These are phyloP conservation scores for Pseudonaja textilis DNA, from an alignment of 2,113 vertebrate genomes.

Conservation along the genomic window DNA sequence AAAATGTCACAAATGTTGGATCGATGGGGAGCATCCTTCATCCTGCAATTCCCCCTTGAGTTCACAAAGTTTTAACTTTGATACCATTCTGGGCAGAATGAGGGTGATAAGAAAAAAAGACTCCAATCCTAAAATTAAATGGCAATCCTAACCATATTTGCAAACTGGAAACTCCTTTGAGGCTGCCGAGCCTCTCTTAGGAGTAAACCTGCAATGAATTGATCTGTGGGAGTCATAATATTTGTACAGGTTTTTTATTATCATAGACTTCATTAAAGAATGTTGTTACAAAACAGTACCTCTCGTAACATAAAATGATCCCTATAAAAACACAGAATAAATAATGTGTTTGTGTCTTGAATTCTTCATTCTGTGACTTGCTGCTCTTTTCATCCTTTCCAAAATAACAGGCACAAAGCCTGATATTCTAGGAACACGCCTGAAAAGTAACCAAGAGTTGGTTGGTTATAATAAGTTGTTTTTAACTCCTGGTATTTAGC, in stretches of 20 bases:
- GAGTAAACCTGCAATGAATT: background rate
- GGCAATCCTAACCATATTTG: background rate
- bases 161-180: background rate
- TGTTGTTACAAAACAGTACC: background rate
- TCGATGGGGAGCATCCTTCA: too few species aligned
- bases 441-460: slow-evolving; percentile 53
- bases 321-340: background rate
- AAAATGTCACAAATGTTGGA: background rate
- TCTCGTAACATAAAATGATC: background rate
- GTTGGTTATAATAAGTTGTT: slow-evolving; percentile 55
- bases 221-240: background rate
- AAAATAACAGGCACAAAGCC: slow-evolving; percentile 11
- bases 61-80: background rate
- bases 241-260: background rate
- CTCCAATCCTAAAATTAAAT: background rate
- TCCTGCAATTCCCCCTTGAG: background rate
- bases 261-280: background rate
- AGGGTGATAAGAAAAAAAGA: background rate
- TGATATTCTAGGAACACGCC: slow-evolving; percentile 29
- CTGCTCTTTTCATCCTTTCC: background rate
- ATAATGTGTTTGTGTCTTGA: background rate
- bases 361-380: slow-evolving; percentile 4
- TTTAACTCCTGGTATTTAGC: slow-evolving; percentile 54
- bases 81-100: background rate
- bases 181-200: background rate